A percentile compares a stretch with the other conserved stretches of the same genome.
These are phyloP conservation scores for Blastobasis lacticolella DNA, from an alignment of 2,888 invertebrate species.

Conservation along the genomic window DNA sequence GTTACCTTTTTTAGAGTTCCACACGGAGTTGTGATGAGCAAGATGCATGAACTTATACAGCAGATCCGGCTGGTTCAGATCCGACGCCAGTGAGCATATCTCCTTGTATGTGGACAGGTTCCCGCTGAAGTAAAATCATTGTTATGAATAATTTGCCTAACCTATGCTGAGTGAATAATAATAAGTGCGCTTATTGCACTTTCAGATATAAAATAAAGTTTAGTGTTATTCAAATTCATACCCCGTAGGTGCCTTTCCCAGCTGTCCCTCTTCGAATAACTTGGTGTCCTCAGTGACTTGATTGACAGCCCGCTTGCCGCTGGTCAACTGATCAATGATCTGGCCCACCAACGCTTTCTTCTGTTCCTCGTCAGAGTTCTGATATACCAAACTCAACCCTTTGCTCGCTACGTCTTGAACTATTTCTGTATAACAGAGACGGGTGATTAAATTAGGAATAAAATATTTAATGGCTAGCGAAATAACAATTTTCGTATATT, in stretches of 20 bases:
- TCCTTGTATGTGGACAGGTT: slow-evolving; percentile 95
- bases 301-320: slow-evolving; percentile 81
- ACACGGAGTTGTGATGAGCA: slow-evolving; percentile 94
- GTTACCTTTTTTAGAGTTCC: slow-evolving; percentile 91
- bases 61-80: slow-evolving; percentile 95
- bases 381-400: slow-evolving; percentile 91
- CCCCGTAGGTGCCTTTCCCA: slow-evolving; percentile 92
- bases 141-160: too few relatives aligned
- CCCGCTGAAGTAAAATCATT: slow-evolving; percentile 74
- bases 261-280: slow-evolving; percentile 89
- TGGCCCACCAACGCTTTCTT: slow-evolving; percentile 82
- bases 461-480: neutral
- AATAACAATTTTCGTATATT: too few relatives aligned
- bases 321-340: slow-evolving; percentile 87
- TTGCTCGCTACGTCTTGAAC: slow-evolving; percentile 95
- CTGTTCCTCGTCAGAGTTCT: slow-evolving; percentile 82
- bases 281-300: slow-evolving; percentile 88
- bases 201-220: too few relatives aligned
- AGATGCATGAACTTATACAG: slow-evolving; percentile 97
- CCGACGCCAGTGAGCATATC: slow-evolving; percentile 93
- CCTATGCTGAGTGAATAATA: too few relatives aligned
- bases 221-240: slow-evolving; percentile 37
- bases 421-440: slow-evolving; percentile 76
- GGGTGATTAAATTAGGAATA: neutral
- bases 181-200: too few relatives aligned